Evolutionary conservation across 1,140 invertebrate species (phyloP).

Genomic region (Holotrichia oblita): DNA sequence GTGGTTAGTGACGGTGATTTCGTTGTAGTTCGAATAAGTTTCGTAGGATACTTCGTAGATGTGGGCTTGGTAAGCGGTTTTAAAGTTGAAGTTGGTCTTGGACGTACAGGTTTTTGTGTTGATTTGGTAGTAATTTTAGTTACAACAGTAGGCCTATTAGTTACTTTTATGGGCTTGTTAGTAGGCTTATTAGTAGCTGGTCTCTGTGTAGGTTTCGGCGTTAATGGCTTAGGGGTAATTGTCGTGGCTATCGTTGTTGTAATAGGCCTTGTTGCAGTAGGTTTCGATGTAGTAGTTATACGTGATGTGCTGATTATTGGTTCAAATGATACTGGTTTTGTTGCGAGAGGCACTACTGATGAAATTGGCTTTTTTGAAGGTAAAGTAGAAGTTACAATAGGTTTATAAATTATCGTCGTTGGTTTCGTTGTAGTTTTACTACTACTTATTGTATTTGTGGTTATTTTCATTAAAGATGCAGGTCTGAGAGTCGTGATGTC

Average conservation of each 20-base stretch:
- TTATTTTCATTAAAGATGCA: background rate
- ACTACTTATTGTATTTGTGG: background rate
- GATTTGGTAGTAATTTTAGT: conserved; percentile 50
- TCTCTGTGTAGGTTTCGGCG: conserved; percentile 35
- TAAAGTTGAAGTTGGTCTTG: conserved; percentile 42
- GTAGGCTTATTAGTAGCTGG: conserved; percentile 38
- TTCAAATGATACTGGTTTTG: conserved; percentile 60
- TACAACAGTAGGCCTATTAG: conserved; percentile 49
- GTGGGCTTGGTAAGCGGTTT: background rate
- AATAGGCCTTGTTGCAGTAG: conserved; percentile 57
- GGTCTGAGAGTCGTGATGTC: background rate
- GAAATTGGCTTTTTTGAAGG: background rate
- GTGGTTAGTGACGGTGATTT: conserved; percentile 4
- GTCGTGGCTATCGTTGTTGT: conserved; percentile 51
- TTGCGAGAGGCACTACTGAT: conserved; percentile 46
- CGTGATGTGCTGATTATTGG: conserved; percentile 56
- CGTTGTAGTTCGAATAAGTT: conserved; percentile 54
- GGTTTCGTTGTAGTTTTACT: conserved; percentile 3
- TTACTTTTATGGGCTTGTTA: conserved; percentile 44
- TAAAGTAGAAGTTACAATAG: background rate
- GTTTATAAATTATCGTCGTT: background rate
- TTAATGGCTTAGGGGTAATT: conserved; percentile 51
- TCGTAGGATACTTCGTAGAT: conserved; percentile 54
- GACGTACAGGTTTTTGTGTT: conserved; percentile 14
- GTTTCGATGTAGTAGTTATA: conserved; percentile 26